phyloP scores from a whole-genome alignment of 64 coral and sea anemone species.

The Pocillopora verrucosa region DNA sequence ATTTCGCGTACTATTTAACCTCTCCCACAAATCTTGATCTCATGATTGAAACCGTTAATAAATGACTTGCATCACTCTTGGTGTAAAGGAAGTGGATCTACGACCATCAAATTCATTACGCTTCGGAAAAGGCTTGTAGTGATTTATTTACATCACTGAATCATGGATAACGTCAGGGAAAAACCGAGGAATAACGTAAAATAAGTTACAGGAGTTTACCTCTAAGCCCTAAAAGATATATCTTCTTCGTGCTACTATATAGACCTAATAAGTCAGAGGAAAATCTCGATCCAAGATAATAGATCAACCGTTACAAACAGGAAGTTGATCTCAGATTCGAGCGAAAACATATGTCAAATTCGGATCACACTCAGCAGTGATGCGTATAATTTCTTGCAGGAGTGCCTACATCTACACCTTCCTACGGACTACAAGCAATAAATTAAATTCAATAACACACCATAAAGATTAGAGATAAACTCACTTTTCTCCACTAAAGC shows the following conservation, averaged over 20 bases:
- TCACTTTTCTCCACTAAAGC: slow-evolving; percentile 31
- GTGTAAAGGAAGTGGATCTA: no score
- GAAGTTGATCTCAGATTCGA: not conserved
- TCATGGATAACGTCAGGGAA: no score
- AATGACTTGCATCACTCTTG: no score
- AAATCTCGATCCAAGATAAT: not conserved
- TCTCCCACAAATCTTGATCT: no score
- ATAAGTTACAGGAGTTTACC: no score
- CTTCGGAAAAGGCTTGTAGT: no score
- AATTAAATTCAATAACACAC: not conserved
- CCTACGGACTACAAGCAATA: not conserved
- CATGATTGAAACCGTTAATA: no score
- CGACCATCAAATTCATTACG: no score
- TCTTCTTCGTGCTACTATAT: not conserved
- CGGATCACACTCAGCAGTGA: not conserved
- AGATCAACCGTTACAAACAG: not conserved
- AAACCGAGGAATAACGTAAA: no score
- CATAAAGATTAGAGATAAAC: not conserved
- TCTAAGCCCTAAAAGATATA: no score
- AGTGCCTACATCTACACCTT: not conserved
- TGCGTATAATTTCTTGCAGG: not conserved
- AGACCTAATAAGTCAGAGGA: not conserved
- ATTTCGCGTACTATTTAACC: no score
- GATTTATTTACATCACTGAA: no score
- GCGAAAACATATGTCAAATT: not conserved